Conservation (phyloP, 2,888 invertebrate genomes). For the Cryptocephalus moraei region DNA sequence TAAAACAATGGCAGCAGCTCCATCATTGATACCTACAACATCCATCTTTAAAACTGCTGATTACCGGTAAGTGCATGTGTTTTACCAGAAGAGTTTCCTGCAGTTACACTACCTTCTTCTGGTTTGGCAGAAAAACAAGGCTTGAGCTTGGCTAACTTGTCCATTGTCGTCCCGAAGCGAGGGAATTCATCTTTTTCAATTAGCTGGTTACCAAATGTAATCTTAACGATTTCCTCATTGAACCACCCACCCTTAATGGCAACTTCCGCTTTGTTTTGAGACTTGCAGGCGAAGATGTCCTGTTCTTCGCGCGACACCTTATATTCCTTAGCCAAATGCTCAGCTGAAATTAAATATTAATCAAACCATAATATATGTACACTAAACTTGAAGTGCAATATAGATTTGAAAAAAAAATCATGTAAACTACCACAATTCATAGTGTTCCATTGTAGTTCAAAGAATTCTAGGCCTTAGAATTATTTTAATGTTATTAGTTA, state of each 20-base stretch:
- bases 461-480: not conserved
- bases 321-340: slow-evolving; percentile 62
- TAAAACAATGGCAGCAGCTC: slow-evolving; percentile 76
- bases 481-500: too few relatives aligned
- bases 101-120: slow-evolving; percentile 57
- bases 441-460: too few relatives aligned
- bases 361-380: too few relatives aligned
- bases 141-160: slow-evolving; percentile 49
- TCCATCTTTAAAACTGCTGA: too few relatives aligned
- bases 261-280: slow-evolving; percentile 53
- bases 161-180: slow-evolving; percentile 48
- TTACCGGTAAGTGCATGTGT: too few relatives aligned
- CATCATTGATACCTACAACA: slow-evolving; percentile 58
- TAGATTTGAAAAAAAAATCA: too few relatives aligned
- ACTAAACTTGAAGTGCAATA: too few relatives aligned
- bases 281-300: slow-evolving; percentile 56
- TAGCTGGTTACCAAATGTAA: slow-evolving; percentile 25
- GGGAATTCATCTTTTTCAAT: slow-evolving; percentile 60
- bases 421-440: too few relatives aligned
- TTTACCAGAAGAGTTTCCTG: slow-evolving; percentile 65
- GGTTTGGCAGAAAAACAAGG: slow-evolving; percentile 46
- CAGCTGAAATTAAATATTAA: too few relatives aligned
- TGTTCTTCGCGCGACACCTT: slow-evolving; percentile 56
- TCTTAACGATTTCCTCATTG: slow-evolving; percentile 59
- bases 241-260: slow-evolving; percentile 56